These are phyloP conservation scores for Asarcornis scutulata DNA, from an alignment of 2,113 vertebrate species.

Conservation along the genomic window DNA sequence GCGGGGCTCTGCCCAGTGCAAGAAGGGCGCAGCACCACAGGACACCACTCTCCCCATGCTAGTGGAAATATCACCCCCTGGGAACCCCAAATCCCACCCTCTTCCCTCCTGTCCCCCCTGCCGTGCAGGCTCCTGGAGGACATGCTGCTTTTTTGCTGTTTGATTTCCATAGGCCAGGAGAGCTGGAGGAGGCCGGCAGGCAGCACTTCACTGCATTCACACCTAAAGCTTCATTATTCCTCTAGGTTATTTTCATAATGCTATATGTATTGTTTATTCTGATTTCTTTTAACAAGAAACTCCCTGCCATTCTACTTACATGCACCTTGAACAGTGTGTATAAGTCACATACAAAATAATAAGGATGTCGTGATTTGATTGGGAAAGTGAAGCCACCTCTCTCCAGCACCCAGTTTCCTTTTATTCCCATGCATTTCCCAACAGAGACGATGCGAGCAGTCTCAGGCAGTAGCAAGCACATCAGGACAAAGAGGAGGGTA, in stretches of 20 bases:
- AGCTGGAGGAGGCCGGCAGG: background rate
- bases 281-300: background rate
- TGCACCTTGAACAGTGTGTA: fast-evolving
- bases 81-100: background rate
- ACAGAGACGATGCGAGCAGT: fast-evolving
- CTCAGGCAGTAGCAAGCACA: fast-evolving
- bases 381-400: background rate
- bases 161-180: background rate
- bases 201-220: background rate
- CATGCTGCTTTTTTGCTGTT: background rate
- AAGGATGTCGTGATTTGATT: background rate
- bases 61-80: fast-evolving
- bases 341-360: background rate
- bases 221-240: background rate
- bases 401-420: background rate
- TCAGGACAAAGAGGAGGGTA: fast-evolving
- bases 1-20: fast-evolving
- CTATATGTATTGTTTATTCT: background rate
- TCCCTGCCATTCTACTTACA: background rate
- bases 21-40: fast-evolving
- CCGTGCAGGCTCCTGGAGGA: background rate
- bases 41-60: fast-evolving
- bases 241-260: background rate
- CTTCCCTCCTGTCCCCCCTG: fast-evolving
- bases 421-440: background rate